Evolutionary conservation across 2,113 vertebrate species (phyloP).

Genomic region (Brienomyrus brachyistius): DNA sequence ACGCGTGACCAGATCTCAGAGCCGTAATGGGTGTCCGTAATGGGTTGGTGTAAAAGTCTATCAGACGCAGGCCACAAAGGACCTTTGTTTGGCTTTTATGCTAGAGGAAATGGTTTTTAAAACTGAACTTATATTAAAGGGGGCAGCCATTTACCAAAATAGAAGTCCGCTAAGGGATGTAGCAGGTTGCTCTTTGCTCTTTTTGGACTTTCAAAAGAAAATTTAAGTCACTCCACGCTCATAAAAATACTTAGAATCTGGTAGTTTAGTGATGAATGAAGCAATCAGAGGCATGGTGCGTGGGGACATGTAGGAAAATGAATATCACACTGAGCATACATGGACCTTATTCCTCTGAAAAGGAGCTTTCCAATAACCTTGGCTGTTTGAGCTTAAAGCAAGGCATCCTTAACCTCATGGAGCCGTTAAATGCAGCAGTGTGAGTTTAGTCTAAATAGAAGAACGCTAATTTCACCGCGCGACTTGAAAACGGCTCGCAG

Average conservation of each 20-base stretch:
- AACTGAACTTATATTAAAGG: neutral
- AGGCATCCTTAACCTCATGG: neutral
- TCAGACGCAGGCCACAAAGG: neutral
- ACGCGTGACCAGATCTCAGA: neutral
- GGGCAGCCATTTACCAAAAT: neutral
- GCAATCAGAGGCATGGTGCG: neutral
- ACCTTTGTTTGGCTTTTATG: neutral
- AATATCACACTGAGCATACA: neutral
- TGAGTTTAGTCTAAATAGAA: neutral
- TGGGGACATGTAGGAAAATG: neutral
- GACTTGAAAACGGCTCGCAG: neutral
- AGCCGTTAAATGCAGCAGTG: neutral
- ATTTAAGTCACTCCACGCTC: neutral
- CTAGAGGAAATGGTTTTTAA: neutral
- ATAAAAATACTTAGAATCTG: neutral
- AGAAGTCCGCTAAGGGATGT: neutral
- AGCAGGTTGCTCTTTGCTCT: neutral
- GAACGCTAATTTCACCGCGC: neutral
- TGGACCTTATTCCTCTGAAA: neutral
- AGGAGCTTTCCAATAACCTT: neutral
- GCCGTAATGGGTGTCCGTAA: neutral
- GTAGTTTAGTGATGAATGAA: neutral
- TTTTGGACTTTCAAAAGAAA: neutral
- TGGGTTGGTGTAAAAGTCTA: too few relatives aligned
- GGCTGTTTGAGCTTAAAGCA: neutral